A percentile compares a stretch with the other conserved stretches of the same genome.
Conservation (phyloP, 2,797 vertebrate genomes). For the Ispidina picta region DNA sequence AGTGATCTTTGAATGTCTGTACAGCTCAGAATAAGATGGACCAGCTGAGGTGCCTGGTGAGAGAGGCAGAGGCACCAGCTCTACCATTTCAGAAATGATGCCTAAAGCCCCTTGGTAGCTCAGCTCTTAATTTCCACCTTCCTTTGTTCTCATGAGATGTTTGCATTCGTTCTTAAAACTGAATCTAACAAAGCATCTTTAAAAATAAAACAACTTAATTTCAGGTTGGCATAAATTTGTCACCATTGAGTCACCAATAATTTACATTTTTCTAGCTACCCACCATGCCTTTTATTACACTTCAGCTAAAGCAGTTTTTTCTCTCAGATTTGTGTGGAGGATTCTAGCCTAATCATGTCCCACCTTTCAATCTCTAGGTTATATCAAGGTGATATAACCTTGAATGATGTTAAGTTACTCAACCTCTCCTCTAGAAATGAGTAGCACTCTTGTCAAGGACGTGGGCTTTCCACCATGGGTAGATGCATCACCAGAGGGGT, state of each 20-base stretch:
- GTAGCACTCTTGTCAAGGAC: not conserved
- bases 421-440: not conserved
- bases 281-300: rapidly evolving
- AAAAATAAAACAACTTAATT: not conserved
- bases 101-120: not conserved
- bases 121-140: not conserved
- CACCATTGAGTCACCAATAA: not conserved
- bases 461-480: not conserved
- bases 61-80: not conserved
- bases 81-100: not conserved
- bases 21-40: not conserved
- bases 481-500: not conserved
- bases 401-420: not conserved
- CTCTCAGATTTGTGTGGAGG: not conserved
- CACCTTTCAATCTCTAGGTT: not conserved
- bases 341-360: not conserved
- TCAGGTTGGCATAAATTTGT: not conserved
- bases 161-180: not conserved
- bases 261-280: rapidly evolving
- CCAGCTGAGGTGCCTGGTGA: not conserved
- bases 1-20: not conserved
- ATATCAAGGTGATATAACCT: not conserved
- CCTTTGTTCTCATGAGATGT: not conserved
- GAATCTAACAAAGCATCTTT: not conserved
- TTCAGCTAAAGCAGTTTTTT: not conserved